These are phyloP conservation scores for Polymixis lichenea DNA, from an alignment of 2,888 invertebrate species.

Conservation along the genomic window DNA sequence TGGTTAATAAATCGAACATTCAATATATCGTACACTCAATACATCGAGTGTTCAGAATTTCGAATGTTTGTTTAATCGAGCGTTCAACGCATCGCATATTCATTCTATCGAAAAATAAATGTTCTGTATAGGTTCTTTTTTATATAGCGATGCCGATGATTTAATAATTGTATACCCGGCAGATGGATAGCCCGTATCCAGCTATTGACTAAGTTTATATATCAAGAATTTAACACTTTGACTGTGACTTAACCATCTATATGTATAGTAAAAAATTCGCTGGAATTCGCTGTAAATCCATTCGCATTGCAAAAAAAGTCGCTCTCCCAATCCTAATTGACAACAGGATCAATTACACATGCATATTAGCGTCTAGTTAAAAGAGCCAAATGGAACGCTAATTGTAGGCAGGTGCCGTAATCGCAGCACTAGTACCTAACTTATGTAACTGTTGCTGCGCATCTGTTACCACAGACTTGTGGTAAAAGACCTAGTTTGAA, in stretches of 20 bases:
- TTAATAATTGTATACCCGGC: no score
- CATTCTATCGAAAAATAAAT: no score
- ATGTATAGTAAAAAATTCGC: no score
- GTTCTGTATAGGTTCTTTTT: no score
- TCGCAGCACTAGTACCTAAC: constrained; percentile 24
- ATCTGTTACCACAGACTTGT: neutral
- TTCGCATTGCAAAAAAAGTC: neutral
- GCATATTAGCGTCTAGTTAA: constrained; percentile 31
- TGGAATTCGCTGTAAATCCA: neutral
- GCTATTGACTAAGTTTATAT: neutral
- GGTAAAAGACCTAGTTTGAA: constrained; percentile 3
- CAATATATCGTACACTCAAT: no score
- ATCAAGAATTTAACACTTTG: neutral
- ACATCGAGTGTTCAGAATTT: no score
- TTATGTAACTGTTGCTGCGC: constrained; percentile 44
- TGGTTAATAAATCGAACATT: no score
- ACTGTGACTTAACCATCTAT: neutral
- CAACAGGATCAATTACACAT: constrained; percentile 36
- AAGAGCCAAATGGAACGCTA: constrained; percentile 36
- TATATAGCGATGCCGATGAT: no score
- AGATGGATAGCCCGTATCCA: neutral
- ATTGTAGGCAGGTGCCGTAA: constrained; percentile 46
- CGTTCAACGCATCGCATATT: no score
- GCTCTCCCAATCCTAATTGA: constrained; percentile 30
- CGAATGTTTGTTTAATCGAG: no score